These are phyloP conservation scores for Myotis davidii DNA, from an alignment of 2,113 vertebrate genomes.

Conservation along the genomic window DNA sequence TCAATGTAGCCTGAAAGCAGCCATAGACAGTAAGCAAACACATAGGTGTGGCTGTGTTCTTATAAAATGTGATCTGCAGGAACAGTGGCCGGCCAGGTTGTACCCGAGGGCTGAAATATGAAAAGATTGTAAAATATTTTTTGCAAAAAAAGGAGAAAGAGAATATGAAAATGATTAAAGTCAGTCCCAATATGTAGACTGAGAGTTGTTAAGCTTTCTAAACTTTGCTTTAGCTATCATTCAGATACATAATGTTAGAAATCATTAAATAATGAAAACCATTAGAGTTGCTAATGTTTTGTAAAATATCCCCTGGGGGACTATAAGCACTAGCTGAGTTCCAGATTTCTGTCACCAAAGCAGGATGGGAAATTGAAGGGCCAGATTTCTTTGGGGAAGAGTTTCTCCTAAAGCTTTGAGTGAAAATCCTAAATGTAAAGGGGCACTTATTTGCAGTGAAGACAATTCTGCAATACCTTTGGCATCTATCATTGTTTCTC, in stretches of 20 bases:
- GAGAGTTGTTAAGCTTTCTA: not conserved
- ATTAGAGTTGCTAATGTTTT: conserved; percentile 59
- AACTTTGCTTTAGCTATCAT: conserved; percentile 37
- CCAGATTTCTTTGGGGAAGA: not conserved
- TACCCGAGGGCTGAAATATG: not conserved
- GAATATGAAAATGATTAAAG: not conserved
- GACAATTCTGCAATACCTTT: not conserved
- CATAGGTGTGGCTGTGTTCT: not conserved
- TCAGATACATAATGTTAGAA: conserved; percentile 25
- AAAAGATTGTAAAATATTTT: not conserved
- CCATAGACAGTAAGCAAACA: not conserved
- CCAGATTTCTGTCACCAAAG: conserved; percentile 29
- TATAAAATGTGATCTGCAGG: not conserved
- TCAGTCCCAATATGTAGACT: not conserved
- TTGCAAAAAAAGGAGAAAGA: not conserved
- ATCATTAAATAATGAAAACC: conserved; percentile 62
- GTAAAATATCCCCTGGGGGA: conserved; percentile 32
- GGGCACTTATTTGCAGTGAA: not conserved
- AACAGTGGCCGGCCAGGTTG: not conserved
- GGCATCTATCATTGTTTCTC: not conserved
- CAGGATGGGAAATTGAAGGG: not conserved
- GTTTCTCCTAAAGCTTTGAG: not conserved
- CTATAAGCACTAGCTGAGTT: not conserved
- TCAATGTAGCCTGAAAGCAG: not conserved
- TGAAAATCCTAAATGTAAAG: not conserved